Evolutionary conservation across 2,797 vertebrate genomes (phyloP), one percentile per base, ranked within the genome.

Genomic region (Atherinosoma microstoma): DNA sequence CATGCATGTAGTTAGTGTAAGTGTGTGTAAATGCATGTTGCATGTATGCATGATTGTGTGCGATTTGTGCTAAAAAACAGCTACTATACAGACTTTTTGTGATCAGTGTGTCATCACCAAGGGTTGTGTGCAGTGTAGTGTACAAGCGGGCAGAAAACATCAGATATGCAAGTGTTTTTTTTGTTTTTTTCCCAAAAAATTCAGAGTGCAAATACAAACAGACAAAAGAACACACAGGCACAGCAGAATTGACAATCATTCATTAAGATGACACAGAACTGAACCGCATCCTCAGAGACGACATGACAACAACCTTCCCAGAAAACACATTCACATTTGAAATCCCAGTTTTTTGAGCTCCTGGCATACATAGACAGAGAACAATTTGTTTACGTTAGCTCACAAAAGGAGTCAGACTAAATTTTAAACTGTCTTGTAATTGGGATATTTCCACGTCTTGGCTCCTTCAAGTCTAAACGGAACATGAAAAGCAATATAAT

Each of bases 121-220:
- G 67, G 72, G 13, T 58, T 2, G 74, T 67, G 70, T 61, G 76
- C 74, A 63, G 72, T 74, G 76, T 69, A 35, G 80, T 73, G 84
- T 75, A 84, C 79, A 80, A 85, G 83, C 65, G 16, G 86, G 90
- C 78, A 86, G 80, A 76, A 85, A 91, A 87, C 70, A 78, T 80
- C 74, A 80, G 80, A 86, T 84, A 89, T 86, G 88, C 84, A 75
- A 82, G 78, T 87, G 78, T 72, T 64, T 47, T 18, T 27, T 65
- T 54, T 62, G 76, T 70, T 67, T 36, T 58, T 65, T 22, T 20
- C 75, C 82, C 86, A 87, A 80, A 88, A 89, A 89, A 83, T 82
- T 86, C 79, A 87, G 89, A 93, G 90, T 93, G 91, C 91, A 92
- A 88, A 91, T 92, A 93, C 91, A 90, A 85, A 92, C 81, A 82